A percentile compares a stretch with the other conserved stretches of the same genome.
Evolutionary conservation across 2,797 vertebrate genomes (phyloP).

Genomic region (Aldrovandia affinis): DNA sequence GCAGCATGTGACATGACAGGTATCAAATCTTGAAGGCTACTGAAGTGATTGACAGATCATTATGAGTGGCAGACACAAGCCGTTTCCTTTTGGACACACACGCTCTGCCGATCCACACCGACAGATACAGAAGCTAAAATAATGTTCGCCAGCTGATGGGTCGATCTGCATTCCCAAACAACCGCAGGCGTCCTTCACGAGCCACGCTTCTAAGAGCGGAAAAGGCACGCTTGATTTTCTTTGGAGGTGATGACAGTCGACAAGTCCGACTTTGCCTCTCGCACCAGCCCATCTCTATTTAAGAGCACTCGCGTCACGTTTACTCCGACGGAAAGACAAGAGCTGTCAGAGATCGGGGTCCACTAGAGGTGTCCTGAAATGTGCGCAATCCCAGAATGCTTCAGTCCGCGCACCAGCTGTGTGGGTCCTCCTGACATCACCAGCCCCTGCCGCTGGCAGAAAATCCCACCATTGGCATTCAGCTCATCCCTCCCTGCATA

Average conservation of each 20-base stretch:
- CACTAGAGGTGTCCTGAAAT: background rate
- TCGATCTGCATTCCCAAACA: background rate
- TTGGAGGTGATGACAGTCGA: background rate
- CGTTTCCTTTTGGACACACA: background rate
- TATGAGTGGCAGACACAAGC: background rate
- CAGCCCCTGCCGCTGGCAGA: background rate
- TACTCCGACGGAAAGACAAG: background rate
- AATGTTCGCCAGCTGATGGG: too few species aligned
- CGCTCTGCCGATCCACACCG: background rate
- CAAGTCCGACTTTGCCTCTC: background rate
- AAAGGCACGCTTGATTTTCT: background rate
- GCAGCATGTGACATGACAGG: background rate
- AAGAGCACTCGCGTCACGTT: background rate
- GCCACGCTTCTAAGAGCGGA: background rate
- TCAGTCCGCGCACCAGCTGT: background rate
- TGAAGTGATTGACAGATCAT: background rate
- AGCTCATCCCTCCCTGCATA: background rate
- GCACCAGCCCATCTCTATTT: background rate
- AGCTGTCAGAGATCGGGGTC: background rate
- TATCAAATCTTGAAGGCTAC: background rate
- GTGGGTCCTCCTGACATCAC: background rate
- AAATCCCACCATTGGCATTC: background rate
- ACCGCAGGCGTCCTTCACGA: background rate
- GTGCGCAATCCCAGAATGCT: background rate
- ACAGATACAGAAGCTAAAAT: background rate